Evolutionary conservation across 2,888 invertebrate genomes (phyloP).

Genomic region (Parthenolecanium corni): DNA sequence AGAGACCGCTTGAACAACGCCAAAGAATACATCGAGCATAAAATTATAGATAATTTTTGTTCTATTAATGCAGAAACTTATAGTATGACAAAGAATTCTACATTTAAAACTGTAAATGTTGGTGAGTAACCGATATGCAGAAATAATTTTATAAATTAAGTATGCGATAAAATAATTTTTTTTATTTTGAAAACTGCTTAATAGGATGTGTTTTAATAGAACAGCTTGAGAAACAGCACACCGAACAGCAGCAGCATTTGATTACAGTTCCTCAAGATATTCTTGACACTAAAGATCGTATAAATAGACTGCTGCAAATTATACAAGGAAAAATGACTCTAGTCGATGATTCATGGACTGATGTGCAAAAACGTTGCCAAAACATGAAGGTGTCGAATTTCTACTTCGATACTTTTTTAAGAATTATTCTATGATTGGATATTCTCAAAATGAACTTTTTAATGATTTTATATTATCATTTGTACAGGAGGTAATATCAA

Average conservation of each 20-base stretch:
- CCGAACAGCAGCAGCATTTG: constrained; percentile 21
- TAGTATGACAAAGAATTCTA: constrained; percentile 29
- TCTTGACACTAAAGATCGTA: constrained; percentile 47
- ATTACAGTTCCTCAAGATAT: constrained; percentile 44
- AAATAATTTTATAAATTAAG: not conserved
- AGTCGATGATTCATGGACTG: constrained; percentile 49
- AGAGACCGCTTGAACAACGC: constrained; percentile 44
- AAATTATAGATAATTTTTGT: constrained; percentile 47
- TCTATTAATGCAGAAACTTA: constrained; percentile 42
- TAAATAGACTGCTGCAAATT: constrained; percentile 46
- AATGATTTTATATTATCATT: no score
- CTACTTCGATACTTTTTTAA: no score
- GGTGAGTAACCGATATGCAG: not conserved
- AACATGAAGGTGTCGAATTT: constrained; percentile 42
- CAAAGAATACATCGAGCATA: constrained; percentile 41
- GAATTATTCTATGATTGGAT: no score
- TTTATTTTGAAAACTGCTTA: not conserved
- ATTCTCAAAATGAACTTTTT: no score
- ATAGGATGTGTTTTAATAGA: constrained; percentile 12
- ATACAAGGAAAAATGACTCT: constrained; percentile 47
- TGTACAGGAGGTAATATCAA: constrained; percentile 43
- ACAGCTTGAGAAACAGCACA: constrained; percentile 20
- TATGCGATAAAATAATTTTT: not conserved
- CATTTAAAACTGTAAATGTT: constrained; percentile 4
- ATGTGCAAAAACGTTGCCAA: constrained; percentile 47